Conservation (phyloP, 2,797 vertebrate species). For the Thaleichthys pacificus region DNA sequence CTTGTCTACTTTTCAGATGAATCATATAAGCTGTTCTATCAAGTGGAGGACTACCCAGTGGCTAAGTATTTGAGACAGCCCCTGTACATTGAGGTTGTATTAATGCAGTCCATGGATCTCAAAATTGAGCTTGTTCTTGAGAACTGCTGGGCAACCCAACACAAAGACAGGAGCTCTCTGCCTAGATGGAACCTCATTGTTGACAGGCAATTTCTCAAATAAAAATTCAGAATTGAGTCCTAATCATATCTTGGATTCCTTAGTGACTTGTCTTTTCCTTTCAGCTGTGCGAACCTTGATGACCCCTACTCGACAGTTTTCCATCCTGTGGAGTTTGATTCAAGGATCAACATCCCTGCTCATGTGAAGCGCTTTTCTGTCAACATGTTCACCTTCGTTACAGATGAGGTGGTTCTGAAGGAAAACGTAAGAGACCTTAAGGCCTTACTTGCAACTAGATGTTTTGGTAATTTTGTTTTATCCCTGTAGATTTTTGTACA, state of each 20-base stretch:
- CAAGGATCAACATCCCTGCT: constrained; percentile 60
- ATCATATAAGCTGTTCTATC: constrained; percentile 62
- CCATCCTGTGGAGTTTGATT: constrained; percentile 45
- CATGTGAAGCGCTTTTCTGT: constrained; percentile 85
- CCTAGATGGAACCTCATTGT: constrained; percentile 78
- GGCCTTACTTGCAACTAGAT: too few relatives aligned
- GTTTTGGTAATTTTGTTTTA: background rate
- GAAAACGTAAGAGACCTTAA: constrained; percentile 66
- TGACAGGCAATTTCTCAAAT: constrained; percentile 53
- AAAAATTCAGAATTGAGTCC: background rate
- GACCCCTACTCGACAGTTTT: constrained; percentile 63
- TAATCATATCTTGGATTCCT: background rate
- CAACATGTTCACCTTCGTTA: constrained; percentile 81
- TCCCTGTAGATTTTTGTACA: constrained; percentile 79
- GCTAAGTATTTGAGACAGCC: constrained; percentile 62
- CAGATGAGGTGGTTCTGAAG: constrained; percentile 51
- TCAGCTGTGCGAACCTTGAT: constrained; percentile 68
- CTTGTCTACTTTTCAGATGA: constrained; percentile 49
- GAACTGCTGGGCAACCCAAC: constrained; percentile 75
- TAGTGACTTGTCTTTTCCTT: background rate
- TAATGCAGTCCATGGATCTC: constrained; percentile 63
- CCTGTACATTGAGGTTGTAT: constrained; percentile 73
- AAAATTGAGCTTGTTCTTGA: constrained; percentile 70
- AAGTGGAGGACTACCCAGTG: constrained; percentile 68
- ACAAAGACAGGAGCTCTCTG: constrained; percentile 53